phyloP scores from a whole-genome alignment of 92 coral and sea anemone genomes.

The Parazoanthus swiftii region DNA sequence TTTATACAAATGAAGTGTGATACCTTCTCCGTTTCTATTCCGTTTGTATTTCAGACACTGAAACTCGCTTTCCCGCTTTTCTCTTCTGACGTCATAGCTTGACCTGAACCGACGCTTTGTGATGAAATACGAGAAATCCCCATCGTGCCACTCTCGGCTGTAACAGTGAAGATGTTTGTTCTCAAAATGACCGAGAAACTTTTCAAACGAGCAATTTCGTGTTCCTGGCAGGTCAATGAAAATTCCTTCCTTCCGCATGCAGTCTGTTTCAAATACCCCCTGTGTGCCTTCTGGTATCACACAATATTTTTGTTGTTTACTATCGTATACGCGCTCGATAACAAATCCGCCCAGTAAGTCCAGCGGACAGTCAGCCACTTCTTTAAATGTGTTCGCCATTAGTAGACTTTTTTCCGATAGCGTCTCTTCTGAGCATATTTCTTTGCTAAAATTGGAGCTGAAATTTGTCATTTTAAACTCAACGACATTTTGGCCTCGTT shows the following conservation, averaged over 20 bases:
- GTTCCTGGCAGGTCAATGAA: slow-evolving; percentile 45
- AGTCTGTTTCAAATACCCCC: slow-evolving; percentile 73
- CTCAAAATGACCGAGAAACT: slow-evolving; percentile 29
- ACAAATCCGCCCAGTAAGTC: slow-evolving; percentile 66
- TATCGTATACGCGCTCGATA: slow-evolving; percentile 56
- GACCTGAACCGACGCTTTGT: slow-evolving; percentile 51
- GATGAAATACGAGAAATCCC: slow-evolving; percentile 60
- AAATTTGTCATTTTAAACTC: slow-evolving; percentile 49
- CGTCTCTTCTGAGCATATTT: slow-evolving; percentile 43
- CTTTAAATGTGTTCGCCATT: slow-evolving; percentile 47
- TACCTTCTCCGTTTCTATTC: slow-evolving; percentile 15
- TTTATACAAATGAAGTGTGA: slow-evolving; percentile 55
- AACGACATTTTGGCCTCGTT: slow-evolving; percentile 63
- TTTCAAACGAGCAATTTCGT: slow-evolving; percentile 50
- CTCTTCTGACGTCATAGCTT: slow-evolving; percentile 41
- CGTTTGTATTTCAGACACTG: slow-evolving; percentile 51
- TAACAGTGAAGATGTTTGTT: slow-evolving; percentile 52
- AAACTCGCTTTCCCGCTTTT: slow-evolving; percentile 43
- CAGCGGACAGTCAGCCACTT: slow-evolving; percentile 63
- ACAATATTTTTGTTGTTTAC: slow-evolving; percentile 48
- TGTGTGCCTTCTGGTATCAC: slow-evolving; percentile 28
- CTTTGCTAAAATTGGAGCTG: slow-evolving; percentile 11
- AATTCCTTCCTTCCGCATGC: slow-evolving; percentile 70
- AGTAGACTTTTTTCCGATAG: slow-evolving; percentile 45
- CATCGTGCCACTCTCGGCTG: slow-evolving; percentile 65